These are phyloP conservation scores for Apaloderma vittatum DNA, from an alignment of 2,113 vertebrate species.

Conservation along the genomic window DNA sequence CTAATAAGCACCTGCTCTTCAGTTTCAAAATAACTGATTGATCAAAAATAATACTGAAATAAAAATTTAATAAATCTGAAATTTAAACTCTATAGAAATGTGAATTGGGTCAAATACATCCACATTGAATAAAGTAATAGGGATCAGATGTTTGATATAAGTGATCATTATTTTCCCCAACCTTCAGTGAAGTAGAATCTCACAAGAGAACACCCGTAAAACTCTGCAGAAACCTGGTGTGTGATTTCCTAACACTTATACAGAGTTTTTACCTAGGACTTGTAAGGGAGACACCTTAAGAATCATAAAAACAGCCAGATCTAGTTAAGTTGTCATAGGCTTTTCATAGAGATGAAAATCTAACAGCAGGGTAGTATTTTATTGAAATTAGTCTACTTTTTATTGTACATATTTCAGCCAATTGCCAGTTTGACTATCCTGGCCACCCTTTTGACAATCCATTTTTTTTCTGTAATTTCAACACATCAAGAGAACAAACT, in stretches of 20 bases:
- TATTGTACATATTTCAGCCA: conserved; percentile 42
- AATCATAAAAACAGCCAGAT: conserved; percentile 15
- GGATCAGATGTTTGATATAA: background rate
- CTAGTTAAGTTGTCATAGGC: conserved; percentile 11
- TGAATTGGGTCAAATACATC: background rate
- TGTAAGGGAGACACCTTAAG: background rate
- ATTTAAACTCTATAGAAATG: background rate
- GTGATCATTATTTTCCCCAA: background rate
- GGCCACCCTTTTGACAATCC: conserved; percentile 61
- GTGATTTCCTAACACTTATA: background rate
- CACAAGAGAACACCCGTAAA: background rate
- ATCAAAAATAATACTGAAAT: background rate
- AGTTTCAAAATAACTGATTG: background rate
- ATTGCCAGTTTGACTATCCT: conserved; percentile 47
- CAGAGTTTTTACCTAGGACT: background rate
- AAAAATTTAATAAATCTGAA: background rate
- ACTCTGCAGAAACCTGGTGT: background rate
- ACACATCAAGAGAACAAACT: conserved; percentile 57
- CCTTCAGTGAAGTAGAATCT: background rate
- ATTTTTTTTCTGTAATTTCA: conserved; percentile 65
- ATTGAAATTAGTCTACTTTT: conserved; percentile 43
- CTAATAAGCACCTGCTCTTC: background rate
- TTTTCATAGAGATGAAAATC: conserved; percentile 28
- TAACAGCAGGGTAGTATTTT: conserved; percentile 34
- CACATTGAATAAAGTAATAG: background rate